Conservation (phyloP, 2,113 vertebrate species). For the Boleophthalmus pectinirostris region DNA sequence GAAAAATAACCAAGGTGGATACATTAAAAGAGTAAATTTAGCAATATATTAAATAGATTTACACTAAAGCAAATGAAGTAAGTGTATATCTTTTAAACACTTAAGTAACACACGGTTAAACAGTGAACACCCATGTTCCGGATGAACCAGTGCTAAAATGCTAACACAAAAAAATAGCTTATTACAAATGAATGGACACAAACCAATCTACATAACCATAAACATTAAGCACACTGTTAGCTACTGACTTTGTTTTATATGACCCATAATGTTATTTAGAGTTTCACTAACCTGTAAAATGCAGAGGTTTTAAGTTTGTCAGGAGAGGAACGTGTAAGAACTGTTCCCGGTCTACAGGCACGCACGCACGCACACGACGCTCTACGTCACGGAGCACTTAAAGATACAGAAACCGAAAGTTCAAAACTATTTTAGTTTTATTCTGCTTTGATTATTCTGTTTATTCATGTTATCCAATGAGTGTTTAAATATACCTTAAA, state of each 20-base stretch:
- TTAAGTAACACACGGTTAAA: background rate
- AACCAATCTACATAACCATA: background rate
- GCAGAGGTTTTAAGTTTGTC: conserved; percentile 12
- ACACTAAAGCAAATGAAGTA: background rate
- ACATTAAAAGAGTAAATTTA: background rate
- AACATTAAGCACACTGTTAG: accelerated
- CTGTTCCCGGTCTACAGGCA: conserved; percentile 42
- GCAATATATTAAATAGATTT: background rate
- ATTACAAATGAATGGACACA: conserved; percentile 18
- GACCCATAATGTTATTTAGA: accelerated
- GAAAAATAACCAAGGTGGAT: background rate
- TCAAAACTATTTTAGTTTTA: background rate
- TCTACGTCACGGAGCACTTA: conserved; percentile 39
- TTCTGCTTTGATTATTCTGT: background rate
- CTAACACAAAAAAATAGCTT: conserved; percentile 37
- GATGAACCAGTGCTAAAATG: conserved; percentile 20
- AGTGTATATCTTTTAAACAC: background rate
- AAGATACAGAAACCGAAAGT: conserved; percentile 39
- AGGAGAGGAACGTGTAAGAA: conserved; percentile 6
- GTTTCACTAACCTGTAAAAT: conserved; percentile 44
- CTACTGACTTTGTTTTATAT: background rate
- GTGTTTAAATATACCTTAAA: background rate
- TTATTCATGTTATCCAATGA: background rate
- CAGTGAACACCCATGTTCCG: background rate
- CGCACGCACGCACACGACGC: background rate